Base-by-base conservation (phyloP, 2,888 invertebrate genomes). In the Colletes collaris region DNA sequence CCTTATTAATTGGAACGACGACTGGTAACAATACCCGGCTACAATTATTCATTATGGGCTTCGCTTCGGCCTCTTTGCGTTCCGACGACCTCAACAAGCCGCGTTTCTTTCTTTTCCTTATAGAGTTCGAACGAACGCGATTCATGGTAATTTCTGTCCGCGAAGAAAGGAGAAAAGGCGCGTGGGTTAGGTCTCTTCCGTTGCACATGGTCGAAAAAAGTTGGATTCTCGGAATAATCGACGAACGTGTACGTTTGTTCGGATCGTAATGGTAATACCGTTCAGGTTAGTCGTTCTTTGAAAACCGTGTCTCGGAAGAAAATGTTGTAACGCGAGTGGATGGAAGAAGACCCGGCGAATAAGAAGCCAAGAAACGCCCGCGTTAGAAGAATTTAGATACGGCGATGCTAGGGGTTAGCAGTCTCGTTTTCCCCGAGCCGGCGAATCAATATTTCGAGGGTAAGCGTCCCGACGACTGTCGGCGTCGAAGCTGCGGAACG, bases 381-480 rank as follows among this genome's bases (percentile, higher is more conserved):
- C 59, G 82, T 77, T 82, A 83, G 86, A 84, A 84, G 78, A 88
- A 82, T 86, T 81, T 71, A 74, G 85, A 81, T 78, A 84, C 65
- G 71, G 69, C 50, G 60, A 70, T 50, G 68, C 72, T 77, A 76
- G 81, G 59, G 84, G 82, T 77, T 76, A 81, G 77, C 84, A 84
- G 88, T 80, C 85, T 86, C 87, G 87, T 87, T 84, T 66, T 60
- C 81, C 83, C 79, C 82, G 83, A 76, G 81, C 79, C 79, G 86
- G 88, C 88, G 86, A 91, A 92, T 92, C 92, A 91, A 92, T 92
- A 92, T 91, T 91, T 87, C 87, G 90, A 90, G 91, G 91, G 91
- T 87, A 88, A 86, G 87, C 90, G 89, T 84, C 89, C 87, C 88
- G 87, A 87, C 88, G 87, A 88, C 90, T 88, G 84, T 77, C 87